Conservation (phyloP, 1,140 invertebrate species). For the Fopius arisanus region DNA sequence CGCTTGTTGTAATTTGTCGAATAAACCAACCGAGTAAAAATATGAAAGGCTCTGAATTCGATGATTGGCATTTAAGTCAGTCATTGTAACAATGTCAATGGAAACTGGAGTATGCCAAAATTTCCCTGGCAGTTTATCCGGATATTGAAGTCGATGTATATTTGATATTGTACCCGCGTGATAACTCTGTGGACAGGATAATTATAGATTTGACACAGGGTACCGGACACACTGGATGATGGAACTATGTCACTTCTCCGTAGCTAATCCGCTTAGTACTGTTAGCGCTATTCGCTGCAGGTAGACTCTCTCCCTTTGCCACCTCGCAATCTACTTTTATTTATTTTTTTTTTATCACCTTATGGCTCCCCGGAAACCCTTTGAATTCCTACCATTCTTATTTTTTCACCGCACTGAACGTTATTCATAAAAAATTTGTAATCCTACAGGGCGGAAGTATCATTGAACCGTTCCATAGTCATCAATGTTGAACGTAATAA, state of each 20-base stretch:
- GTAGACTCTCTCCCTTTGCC: background rate
- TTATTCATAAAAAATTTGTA: constrained; percentile 16
- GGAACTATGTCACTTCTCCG: constrained; percentile 22
- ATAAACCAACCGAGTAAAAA: no score
- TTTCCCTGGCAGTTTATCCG: background rate
- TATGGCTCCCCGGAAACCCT: background rate
- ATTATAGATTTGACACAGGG: constrained; percentile 24
- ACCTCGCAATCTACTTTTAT: background rate
- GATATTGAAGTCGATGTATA: constrained; percentile 12
- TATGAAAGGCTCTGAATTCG: no score
- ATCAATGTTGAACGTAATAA: constrained; percentile 24
- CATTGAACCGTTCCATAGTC: constrained; percentile 2
- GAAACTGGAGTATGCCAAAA: constrained; percentile 2
- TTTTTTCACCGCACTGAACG: background rate
- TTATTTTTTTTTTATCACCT: background rate
- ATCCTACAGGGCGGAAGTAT: constrained; percentile 9
- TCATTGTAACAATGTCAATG: background rate
- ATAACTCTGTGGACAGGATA: constrained; percentile 12
- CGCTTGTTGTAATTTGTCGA: no score
- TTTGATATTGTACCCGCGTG: background rate
- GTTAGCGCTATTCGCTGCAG: background rate
- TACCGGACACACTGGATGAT: constrained; percentile 12
- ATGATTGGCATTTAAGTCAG: background rate
- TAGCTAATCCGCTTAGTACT: constrained; percentile 22
- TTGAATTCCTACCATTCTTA: background rate